Conservation (phyloP, 2,888 invertebrate species). For the Sphinx pinastri region DNA sequence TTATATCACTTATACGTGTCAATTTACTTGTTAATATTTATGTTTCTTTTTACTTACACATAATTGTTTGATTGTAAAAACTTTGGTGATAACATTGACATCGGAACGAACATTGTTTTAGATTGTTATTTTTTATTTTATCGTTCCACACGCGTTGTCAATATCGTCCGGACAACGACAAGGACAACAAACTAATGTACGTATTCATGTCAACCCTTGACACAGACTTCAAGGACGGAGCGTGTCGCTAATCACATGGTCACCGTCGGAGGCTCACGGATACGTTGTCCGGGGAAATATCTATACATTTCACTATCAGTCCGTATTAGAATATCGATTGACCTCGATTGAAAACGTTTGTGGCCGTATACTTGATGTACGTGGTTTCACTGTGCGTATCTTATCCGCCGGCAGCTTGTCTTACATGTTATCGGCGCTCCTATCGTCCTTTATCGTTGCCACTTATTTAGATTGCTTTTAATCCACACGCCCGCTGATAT, state of each 20-base stretch:
- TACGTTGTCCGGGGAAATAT: slow-evolving; percentile 30
- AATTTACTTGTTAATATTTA: neutral
- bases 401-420: slow-evolving; percentile 21
- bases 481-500: slow-evolving; percentile 25
- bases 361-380: neutral
- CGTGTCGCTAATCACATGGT: slow-evolving; percentile 47
- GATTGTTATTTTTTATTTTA: slow-evolving; percentile 3
- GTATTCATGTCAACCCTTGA: slow-evolving; percentile 49
- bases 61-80: neutral
- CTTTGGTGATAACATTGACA: neutral
- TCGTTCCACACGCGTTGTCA: slow-evolving; percentile 21
- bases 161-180: slow-evolving; percentile 36
- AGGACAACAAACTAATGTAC: slow-evolving; percentile 31
- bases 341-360: slow-evolving; percentile 22
- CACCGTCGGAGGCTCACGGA: slow-evolving; percentile 28
- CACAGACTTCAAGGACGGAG: slow-evolving; percentile 47
- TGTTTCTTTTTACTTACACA: neutral
- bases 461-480: slow-evolving; percentile 27
- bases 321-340: slow-evolving; percentile 33
- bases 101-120: neutral
- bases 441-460: slow-evolving; percentile 28
- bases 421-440: slow-evolving; percentile 19
- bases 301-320: slow-evolving; percentile 38
- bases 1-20: neutral
- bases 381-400: slow-evolving; percentile 21